A percentile compares a stretch with the other conserved stretches of the same genome.
Evolutionary conservation across 1,140 invertebrate species (phyloP).

Genomic region (Solenopsis fugax): DNA sequence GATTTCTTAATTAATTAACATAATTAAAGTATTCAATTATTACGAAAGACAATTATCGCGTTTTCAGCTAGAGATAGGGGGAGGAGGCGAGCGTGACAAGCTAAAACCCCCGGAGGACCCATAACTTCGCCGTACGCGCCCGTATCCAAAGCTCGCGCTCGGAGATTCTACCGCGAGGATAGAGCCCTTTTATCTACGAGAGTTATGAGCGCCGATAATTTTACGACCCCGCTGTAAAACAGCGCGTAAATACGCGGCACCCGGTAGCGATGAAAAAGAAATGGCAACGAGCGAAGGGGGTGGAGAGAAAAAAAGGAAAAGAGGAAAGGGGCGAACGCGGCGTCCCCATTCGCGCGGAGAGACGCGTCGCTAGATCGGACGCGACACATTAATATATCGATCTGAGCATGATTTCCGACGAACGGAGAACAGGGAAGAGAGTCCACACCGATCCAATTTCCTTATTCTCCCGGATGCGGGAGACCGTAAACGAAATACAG

Average conservation of each 20-base stretch:
- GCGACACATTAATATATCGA: constrained; percentile 41
- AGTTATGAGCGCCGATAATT: constrained; percentile 64
- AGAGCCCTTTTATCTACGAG: constrained; percentile 63
- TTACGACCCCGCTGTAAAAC: constrained; percentile 55
- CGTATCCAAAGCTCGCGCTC: constrained; percentile 44
- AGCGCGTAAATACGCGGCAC: constrained; percentile 52
- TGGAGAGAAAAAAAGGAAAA: background rate
- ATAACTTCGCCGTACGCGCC: constrained; percentile 57
- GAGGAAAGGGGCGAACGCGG: background rate
- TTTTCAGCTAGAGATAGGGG: background rate
- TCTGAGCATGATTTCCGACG: background rate
- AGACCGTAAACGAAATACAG: constrained; percentile 30
- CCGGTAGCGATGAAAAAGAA: constrained; percentile 31
- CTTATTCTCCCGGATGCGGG: constrained; percentile 44
- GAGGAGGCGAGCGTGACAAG: constrained; percentile 37
- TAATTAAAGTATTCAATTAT: constrained; percentile 75
- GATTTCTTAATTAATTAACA: constrained; percentile 65
- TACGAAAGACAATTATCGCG: constrained; percentile 57
- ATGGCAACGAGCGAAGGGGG: background rate
- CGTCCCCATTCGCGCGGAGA: background rate
- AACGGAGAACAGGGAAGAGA: too few relatives aligned
- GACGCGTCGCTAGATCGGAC: background rate
- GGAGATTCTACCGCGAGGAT: constrained; percentile 47
- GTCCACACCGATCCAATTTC: constrained; percentile 40
- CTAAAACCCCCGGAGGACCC: constrained; percentile 54